Base-by-base conservation (phyloP, 2,888 invertebrate species). In the Orthosia gracilis region DNA sequence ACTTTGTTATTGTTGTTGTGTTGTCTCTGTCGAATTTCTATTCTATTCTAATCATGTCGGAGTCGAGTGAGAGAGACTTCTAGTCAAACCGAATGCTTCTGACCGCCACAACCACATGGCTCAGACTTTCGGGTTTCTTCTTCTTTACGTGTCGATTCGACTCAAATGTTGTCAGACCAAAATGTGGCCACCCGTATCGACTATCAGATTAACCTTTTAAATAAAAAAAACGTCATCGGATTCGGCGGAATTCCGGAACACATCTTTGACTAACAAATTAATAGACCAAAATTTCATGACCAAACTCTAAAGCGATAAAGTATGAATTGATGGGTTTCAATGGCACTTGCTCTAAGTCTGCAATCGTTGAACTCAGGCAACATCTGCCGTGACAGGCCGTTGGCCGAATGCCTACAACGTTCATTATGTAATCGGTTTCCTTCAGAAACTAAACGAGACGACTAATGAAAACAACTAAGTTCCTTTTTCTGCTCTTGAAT, bases 321-420 rank as follows among this genome's bases (percentile, higher is more conserved):
- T 49, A 59, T 52, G 47, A 68, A 58, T 68, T 62, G 49, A 71
- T 80, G 62, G 66, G 58, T 59, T 69, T 49, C 58, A 81, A 67
- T 81, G 76, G 64, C 62, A 18, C 63, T 67, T 70, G 57, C 47
- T 49, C 52, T 26, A n/a, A 52, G 61, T n/a, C 61, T 55, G 23
- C 55, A 70, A 72, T 50, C 82, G 64, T 72, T 81, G 63, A 80
- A 81, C 76, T 69, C 65, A n/a, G 13, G 65, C 59, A 54, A 49
- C 72, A 69, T 57, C 72, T 72, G 63, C 63, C 64, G 18, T 64
- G 76, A 81, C 77, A 69, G 66, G 64, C 68, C 58, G 62, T 80
- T 80, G 80, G 81, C 82, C 58, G 21, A 81, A 67, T 67, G 77
- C 80, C 82, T 76, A 67, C 82, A 31, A 59, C n/a, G 21, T 23